Conservation (phyloP, 2,888 invertebrate genomes). For the Papilio gigon region DNA sequence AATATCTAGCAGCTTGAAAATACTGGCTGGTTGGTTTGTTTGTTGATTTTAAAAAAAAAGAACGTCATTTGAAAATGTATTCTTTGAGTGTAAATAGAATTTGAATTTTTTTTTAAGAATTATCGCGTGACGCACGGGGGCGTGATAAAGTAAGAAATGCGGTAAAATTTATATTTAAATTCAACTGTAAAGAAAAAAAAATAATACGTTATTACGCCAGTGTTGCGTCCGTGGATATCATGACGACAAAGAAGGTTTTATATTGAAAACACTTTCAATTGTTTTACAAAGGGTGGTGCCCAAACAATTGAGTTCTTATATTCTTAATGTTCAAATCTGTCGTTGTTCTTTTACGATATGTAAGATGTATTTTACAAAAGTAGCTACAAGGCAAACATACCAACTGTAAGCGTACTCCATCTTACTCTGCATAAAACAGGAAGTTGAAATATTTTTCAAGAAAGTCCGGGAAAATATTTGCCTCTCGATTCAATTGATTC, state of each 20-base stretch:
- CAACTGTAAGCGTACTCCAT: neutral
- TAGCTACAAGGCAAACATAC: neutral
- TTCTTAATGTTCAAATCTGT: too few species aligned
- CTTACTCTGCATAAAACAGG: constrained; percentile 15
- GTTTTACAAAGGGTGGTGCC: too few species aligned
- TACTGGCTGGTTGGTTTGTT: neutral
- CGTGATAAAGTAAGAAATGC: too few species aligned
- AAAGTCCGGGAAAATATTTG: constrained; percentile 69
- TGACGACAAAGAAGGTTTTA: too few species aligned
- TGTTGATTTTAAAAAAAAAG: neutral
- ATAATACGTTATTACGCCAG: too few species aligned
- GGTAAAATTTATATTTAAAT: too few species aligned
- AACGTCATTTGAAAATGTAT: neutral
- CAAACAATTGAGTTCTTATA: too few species aligned
- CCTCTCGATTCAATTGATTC: constrained; percentile 64
- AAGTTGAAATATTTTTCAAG: constrained; percentile 57
- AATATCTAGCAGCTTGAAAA: constrained; percentile 3
- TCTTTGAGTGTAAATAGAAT: neutral
- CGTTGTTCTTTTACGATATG: too few species aligned
- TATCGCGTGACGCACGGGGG: too few species aligned
- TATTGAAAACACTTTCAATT: too few species aligned
- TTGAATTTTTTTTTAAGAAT: neutral
- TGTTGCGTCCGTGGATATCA: too few species aligned
- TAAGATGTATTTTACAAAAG: neutral
- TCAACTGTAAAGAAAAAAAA: too few species aligned